These are phyloP conservation scores for Eurois occulta DNA, from an alignment of 2,888 invertebrate species.

Conservation along the genomic window DNA sequence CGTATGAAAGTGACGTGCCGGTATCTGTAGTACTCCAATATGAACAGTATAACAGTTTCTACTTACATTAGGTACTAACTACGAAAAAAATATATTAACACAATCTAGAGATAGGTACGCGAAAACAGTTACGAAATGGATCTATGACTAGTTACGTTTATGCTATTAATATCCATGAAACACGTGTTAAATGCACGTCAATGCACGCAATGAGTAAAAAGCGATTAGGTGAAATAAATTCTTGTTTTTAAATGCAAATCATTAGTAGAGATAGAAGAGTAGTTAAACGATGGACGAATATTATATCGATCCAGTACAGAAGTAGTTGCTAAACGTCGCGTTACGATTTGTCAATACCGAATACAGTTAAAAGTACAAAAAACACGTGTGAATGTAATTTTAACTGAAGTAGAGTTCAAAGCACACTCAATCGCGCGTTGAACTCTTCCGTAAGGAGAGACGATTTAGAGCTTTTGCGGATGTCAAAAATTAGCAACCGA, in stretches of 20 bases:
- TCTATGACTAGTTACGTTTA: neutral
- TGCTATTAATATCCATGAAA: slow-evolving; percentile 1
- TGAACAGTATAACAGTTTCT: slow-evolving; percentile 6
- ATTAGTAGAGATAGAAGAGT: neutral
- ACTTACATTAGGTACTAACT: slow-evolving; percentile 2
- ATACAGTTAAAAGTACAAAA: neutral
- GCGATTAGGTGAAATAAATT: neutral
- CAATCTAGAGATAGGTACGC: too few relatives aligned
- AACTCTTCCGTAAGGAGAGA: slow-evolving; percentile 74
- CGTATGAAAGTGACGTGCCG: slow-evolving; percentile 32
- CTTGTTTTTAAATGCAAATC: neutral
- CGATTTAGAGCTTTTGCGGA: slow-evolving; percentile 19
- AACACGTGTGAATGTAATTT: slow-evolving; percentile 6
- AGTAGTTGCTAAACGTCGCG: neutral
- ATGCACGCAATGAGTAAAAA: slow-evolving; percentile 17
- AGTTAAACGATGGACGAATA: neutral
- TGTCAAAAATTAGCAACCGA: slow-evolving; percentile 36
- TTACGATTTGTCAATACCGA: neutral
- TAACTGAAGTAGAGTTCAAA: slow-evolving; percentile 31
- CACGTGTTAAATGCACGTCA: neutral
- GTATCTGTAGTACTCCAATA: slow-evolving; percentile 14
- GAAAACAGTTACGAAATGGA: slow-evolving; percentile 5
- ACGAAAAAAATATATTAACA: neutral
- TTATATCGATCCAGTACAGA: neutral
- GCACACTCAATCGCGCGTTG: slow-evolving; percentile 75